Conservation (phyloP, 2,888 invertebrate species). For the Sepiola atlantica region DNA sequence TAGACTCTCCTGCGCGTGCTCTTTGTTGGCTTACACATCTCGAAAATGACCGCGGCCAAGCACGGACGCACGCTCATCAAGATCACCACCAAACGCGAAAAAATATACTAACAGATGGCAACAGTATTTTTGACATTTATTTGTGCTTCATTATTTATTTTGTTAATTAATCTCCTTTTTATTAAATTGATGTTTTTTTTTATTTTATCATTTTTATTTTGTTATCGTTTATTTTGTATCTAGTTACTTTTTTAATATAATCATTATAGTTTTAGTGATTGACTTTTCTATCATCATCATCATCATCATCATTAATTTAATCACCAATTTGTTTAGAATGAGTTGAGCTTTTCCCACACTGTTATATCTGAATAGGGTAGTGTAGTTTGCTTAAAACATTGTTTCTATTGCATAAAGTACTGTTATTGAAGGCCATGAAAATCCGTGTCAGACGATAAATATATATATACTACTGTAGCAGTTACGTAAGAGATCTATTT, state of each 20-base stretch:
- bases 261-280: not conserved
- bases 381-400: no score
- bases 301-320: not conserved
- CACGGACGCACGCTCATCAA: slow-evolving; percentile 5
- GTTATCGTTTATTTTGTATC: not conserved
- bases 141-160: not conserved
- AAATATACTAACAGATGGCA: not conserved
- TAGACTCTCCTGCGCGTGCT: not conserved
- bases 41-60: not conserved
- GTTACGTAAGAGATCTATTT: no score
- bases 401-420: no score
- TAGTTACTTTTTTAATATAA: not conserved
- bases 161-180: not conserved
- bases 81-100: not conserved
- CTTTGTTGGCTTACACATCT: not conserved
- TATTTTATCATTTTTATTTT: not conserved
- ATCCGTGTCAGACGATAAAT: no score
- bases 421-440: no score
- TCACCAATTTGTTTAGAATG: not conserved
- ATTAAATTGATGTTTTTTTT: not conserved
- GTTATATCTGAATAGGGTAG: no score
- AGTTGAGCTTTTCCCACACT: no score
- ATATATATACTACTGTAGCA: no score
- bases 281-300: not conserved
- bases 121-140: not conserved